A percentile compares a stretch with the other conserved stretches of the same genome.
Conservation (phyloP, 2,797 vertebrate species). For the Buphagus erythrorhynchus region DNA sequence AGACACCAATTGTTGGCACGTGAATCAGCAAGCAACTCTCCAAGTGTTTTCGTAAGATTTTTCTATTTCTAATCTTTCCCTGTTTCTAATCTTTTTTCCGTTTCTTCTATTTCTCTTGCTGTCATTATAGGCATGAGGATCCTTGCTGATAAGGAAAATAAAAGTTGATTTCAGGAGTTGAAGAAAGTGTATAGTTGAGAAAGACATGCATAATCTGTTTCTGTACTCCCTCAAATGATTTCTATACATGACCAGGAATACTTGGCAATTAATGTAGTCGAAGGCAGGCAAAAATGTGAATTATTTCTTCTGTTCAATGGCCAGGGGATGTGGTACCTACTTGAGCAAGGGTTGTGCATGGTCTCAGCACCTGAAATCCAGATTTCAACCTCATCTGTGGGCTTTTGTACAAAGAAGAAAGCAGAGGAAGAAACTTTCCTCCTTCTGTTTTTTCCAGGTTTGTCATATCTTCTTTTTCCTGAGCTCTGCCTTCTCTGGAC, state of each 20-base stretch:
- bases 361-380: not conserved
- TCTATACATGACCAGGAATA: not conserved
- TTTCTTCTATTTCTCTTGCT: not conserved
- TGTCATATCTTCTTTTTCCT: not conserved
- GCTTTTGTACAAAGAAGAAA: not conserved
- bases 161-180: not conserved
- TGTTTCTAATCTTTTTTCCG: not conserved
- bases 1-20: not conserved
- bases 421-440: not conserved
- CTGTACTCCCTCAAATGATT: not conserved
- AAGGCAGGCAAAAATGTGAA: not conserved
- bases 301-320: not conserved
- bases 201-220: not conserved
- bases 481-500: not conserved
- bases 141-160: not conserved
- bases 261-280: accelerated
- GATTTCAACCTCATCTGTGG: not conserved
- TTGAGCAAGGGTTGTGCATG: accelerated
- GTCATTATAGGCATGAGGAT: not conserved
- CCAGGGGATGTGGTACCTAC: accelerated
- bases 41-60: not conserved
- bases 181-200: accelerated
- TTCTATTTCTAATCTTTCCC: not conserved
- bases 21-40: not conserved
- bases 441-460: not conserved